Evolutionary conservation across 2,797 vertebrate genomes (phyloP).

Genomic region (Phyllotis vaccarum): DNA sequence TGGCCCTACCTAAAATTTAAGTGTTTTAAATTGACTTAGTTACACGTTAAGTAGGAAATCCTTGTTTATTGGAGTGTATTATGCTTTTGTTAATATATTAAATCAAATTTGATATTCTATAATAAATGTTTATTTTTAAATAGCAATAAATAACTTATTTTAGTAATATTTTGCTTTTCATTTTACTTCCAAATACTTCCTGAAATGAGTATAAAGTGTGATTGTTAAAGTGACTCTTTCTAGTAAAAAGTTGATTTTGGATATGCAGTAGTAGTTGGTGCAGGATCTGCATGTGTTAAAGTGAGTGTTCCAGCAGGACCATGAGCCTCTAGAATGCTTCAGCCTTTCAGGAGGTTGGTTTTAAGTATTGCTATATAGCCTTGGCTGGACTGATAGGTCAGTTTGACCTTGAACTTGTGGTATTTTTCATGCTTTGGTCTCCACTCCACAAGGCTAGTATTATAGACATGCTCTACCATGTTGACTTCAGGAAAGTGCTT

Average conservation of each 20-base stretch:
- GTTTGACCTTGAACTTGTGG: neutral
- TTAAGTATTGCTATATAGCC: neutral
- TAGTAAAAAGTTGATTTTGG: neutral
- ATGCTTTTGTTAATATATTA: slow-evolving; percentile 66
- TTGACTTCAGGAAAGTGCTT: neutral
- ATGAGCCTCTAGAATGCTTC: neutral
- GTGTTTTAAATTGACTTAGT: slow-evolving; percentile 46
- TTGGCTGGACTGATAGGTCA: neutral
- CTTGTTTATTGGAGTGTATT: slow-evolving; percentile 65
- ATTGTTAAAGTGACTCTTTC: slow-evolving; percentile 11
- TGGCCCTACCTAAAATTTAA: slow-evolving; percentile 45
- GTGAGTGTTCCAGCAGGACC: neutral
- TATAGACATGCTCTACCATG: neutral
- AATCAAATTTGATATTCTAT: slow-evolving; percentile 70
- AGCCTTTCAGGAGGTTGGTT: neutral
- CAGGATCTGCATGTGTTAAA: neutral
- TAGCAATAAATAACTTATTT: slow-evolving; percentile 80
- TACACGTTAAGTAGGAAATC: slow-evolving; percentile 55
- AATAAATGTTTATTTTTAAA: slow-evolving; percentile 76
- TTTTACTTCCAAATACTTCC: slow-evolving; percentile 68
- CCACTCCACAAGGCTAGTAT: neutral
- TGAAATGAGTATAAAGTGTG: slow-evolving; percentile 24
- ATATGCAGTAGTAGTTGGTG: neutral
- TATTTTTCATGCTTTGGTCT: neutral
- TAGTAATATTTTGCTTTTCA: slow-evolving; percentile 64